Conservation (phyloP, 2,113 vertebrate genomes). For the Ceuthmochares aereus region DNA sequence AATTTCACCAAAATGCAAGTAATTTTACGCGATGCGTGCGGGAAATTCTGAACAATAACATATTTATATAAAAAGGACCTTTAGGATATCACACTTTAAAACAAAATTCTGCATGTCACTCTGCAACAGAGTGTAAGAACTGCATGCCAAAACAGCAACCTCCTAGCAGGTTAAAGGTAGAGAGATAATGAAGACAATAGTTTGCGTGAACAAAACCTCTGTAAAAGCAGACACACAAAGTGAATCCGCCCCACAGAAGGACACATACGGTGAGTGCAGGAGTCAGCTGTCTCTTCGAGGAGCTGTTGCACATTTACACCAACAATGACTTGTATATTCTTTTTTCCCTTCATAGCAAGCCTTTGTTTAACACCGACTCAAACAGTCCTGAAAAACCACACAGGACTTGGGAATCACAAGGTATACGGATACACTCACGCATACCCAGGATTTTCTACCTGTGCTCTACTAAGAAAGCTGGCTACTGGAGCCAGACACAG, state of each 20-base stretch:
- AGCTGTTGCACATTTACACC: background rate
- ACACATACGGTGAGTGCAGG: background rate
- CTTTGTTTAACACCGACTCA: background rate
- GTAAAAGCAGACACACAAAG: background rate
- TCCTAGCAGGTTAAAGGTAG: background rate
- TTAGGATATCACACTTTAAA: background rate
- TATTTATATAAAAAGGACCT: background rate
- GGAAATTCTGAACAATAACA: background rate
- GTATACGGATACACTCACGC: accelerated
- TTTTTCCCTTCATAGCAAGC: background rate
- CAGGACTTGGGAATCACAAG: background rate
- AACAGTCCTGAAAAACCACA: background rate
- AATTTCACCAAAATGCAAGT: background rate
- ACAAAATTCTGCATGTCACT: background rate
- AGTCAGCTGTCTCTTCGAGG: background rate
- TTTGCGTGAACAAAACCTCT: background rate
- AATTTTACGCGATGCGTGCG: background rate
- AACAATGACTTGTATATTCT: background rate
- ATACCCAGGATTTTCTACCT: background rate
- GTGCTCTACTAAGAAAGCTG: background rate
- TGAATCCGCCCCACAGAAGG: background rate
- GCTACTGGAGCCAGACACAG: background rate
- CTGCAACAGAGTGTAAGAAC: background rate
- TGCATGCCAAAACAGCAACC: background rate
- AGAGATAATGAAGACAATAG: background rate